Evolutionary conservation across 2,797 vertebrate species (phyloP), one percentile per base, ranked within the genome.

Genomic region (Buceros bicornis): DNA sequence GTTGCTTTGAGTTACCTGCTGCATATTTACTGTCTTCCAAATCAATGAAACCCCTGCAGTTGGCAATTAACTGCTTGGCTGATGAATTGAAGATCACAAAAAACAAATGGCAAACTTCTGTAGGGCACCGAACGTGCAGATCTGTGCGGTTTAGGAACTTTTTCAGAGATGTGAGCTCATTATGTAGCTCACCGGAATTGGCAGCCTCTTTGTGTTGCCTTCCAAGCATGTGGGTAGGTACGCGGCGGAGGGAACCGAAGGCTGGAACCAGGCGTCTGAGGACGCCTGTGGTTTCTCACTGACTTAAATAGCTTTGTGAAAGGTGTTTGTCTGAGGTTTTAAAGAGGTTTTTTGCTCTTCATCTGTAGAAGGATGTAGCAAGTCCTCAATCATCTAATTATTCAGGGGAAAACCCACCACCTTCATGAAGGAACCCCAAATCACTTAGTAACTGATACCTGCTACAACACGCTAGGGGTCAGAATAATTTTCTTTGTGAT

Each of bases 11-110:
- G 72, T 64, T 90, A 43, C 53, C 84, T 91, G 67, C 82, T 72
- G 80, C 80, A 6, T 77, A 33, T 95, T 94, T 91, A 87, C 87
- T 77, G 85, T 83, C 91, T 90, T 83, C 81, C 28, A 56, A 95
- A 81, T 28, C 42, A 81, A 66, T 12, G 42, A 67, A 89, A 79
- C 12, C n/a, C 70, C 83, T 78, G 69, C 83, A 89, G 89, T 64
- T 67, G 48, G 64, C 21, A 74, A 95, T 83, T 70, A 93, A 80
- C 45, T 51, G 61, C 37, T 92, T 85, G 77, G 33, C 42, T 7
- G 21, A 84, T 45, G 71, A 88, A 70, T 77, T 70, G 47, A 83
- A 53, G 42, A 62, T 88, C 51, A 35, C 28, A 57, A 9, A 73
- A 61, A 81, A 40, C 56, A 60, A 37, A 28, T 1, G 29, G 18